Evolutionary conservation across 2,797 vertebrate genomes (phyloP).

Genomic region (Tenualosa ilisha): DNA sequence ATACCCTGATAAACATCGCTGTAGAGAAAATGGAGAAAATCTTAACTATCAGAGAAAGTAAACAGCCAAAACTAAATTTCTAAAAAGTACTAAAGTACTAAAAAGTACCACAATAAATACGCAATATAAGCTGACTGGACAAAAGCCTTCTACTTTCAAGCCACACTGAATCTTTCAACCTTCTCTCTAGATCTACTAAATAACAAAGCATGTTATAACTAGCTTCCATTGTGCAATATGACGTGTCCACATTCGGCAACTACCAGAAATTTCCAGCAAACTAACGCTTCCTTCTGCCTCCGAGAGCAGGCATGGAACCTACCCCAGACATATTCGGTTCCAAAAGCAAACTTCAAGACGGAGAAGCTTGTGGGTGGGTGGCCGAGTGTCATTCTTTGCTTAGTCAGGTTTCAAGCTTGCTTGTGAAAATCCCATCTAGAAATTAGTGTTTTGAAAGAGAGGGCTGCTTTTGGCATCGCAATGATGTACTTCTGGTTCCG

Average conservation of each 20-base stretch:
- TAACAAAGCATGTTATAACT: conserved; percentile 21
- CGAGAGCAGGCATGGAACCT: conserved; percentile 41
- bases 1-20: background rate
- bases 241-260: conserved; percentile 40
- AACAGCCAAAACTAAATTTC: background rate
- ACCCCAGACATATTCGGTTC: conserved; percentile 50
- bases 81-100: too few species aligned
- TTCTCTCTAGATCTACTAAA: background rate
- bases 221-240: conserved; percentile 45
- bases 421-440: conserved; percentile 38
- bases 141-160: background rate
- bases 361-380: conserved; percentile 52
- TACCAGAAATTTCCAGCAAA: conserved; percentile 48
- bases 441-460: conserved; percentile 46
- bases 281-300: conserved; percentile 28
- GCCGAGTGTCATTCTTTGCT: conserved; percentile 42
- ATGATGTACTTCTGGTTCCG: conserved; percentile 30
- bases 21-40: background rate
- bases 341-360: conserved; percentile 45
- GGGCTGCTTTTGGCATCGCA: conserved; percentile 30
- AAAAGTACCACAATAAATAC: background rate
- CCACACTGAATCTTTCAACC: background rate
- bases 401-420: conserved; percentile 51
- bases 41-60: background rate
- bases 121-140: background rate